Conservation (phyloP, 2,888 invertebrate species). For the Amphipyra tragopoginis region DNA sequence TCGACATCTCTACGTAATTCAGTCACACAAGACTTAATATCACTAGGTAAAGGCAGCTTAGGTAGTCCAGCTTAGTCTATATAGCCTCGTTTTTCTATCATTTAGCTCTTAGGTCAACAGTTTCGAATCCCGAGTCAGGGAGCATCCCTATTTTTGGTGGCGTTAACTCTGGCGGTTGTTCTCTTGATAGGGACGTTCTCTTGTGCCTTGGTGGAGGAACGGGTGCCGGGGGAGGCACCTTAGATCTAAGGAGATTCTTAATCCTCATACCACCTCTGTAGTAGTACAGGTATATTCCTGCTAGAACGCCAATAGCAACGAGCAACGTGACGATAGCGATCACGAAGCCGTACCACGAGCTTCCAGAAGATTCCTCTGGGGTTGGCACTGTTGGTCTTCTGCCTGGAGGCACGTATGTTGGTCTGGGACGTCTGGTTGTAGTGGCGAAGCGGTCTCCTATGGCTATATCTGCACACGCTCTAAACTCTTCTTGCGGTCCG, state of each 20-base stretch:
- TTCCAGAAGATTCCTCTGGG: slow-evolving; percentile 81
- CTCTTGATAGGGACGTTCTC: slow-evolving; percentile 79
- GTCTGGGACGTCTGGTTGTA: slow-evolving; percentile 83
- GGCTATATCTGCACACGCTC: slow-evolving; percentile 95
- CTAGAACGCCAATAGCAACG: slow-evolving; percentile 91
- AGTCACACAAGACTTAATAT: slow-evolving; percentile 58
- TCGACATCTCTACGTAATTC: slow-evolving; percentile 56
- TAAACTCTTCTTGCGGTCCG: slow-evolving; percentile 96
- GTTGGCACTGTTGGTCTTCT: slow-evolving; percentile 82
- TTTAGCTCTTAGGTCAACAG: slow-evolving; percentile 82
- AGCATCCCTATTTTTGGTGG: slow-evolving; percentile 77
- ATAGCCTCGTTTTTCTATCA: slow-evolving; percentile 60
- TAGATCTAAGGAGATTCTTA: slow-evolving; percentile 90
- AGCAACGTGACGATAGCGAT: slow-evolving; percentile 92
- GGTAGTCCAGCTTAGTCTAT: slow-evolving; percentile 48
- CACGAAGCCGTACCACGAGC: slow-evolving; percentile 89
- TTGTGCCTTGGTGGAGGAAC: slow-evolving; percentile 86
- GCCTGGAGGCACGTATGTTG: slow-evolving; percentile 82
- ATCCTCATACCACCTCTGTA: slow-evolving; percentile 93
- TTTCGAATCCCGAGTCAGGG: slow-evolving; percentile 86
- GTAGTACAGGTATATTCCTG: slow-evolving; percentile 93
- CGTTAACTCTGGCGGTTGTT: slow-evolving; percentile 78
- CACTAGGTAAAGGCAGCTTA: slow-evolving; percentile 65
- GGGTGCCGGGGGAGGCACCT: slow-evolving; percentile 76
- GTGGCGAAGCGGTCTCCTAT: slow-evolving; percentile 90